phyloP scores from a whole-genome alignment of 2,888 invertebrate genomes.

The Idaea straminata region DNA sequence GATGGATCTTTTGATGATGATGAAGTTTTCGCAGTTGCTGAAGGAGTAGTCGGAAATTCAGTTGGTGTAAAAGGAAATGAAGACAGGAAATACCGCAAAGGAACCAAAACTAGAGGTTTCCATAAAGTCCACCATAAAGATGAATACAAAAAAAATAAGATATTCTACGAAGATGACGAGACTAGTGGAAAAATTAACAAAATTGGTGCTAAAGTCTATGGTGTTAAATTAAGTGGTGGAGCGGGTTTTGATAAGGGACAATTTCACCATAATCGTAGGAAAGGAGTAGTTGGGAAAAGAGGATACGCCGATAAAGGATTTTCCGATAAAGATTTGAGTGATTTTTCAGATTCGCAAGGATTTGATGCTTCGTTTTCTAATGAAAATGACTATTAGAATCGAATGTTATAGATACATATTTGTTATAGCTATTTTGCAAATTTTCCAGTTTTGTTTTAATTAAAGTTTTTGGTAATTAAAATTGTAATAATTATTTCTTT shows the following conservation, averaged over 20 bases:
- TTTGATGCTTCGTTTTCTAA: slow-evolving; percentile 57
- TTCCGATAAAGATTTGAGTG: slow-evolving; percentile 69
- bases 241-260: slow-evolving; percentile 60
- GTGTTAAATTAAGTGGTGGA: slow-evolving; percentile 66
- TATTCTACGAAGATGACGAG: slow-evolving; percentile 79
- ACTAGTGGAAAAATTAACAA: slow-evolving; percentile 73
- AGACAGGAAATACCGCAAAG: slow-evolving; percentile 75
- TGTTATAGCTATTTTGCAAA: background rate
- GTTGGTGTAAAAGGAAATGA: slow-evolving; percentile 65
- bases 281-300: slow-evolving; percentile 67
- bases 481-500: background rate
- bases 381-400: slow-evolving; percentile 24
- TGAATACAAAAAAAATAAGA: slow-evolving; percentile 81
- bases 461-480: slow-evolving; percentile 6
- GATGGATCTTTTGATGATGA: slow-evolving; percentile 59
- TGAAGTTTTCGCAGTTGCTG: slow-evolving; percentile 59
- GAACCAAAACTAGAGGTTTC: slow-evolving; percentile 79
- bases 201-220: slow-evolving; percentile 71
- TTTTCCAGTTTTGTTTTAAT: background rate
- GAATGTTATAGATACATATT: slow-evolving; percentile 8
- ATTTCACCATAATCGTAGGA: slow-evolving; percentile 62
- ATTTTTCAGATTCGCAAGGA: slow-evolving; percentile 68
- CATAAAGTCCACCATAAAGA: slow-evolving; percentile 81
- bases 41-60: slow-evolving; percentile 58
- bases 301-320: slow-evolving; percentile 75